These are phyloP conservation scores for Microdon myrmicae DNA, from an alignment of 2,888 invertebrate genomes.

Conservation along the genomic window DNA sequence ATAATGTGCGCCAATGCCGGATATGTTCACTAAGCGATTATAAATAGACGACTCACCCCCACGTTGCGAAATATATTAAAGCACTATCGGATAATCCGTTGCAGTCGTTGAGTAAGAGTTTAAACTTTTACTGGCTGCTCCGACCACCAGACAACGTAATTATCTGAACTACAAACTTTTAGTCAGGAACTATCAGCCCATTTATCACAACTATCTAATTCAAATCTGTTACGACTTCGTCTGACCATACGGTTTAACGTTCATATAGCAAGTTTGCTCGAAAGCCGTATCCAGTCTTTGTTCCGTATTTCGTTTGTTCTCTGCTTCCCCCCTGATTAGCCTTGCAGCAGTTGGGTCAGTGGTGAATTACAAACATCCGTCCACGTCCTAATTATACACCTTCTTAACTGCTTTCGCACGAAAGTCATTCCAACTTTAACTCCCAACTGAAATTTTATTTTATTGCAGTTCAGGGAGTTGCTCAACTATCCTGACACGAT, in stretches of 20 bases:
- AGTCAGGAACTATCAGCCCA: conserved; percentile 22
- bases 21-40: background rate
- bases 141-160: conserved; percentile 36
- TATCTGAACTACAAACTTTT: conserved; percentile 27
- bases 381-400: conserved; percentile 46
- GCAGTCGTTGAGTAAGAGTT: conserved; percentile 18
- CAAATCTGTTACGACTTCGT: conserved; percentile 24
- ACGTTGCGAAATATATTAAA: background rate
- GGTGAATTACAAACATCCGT: conserved; percentile 30
- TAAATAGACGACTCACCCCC: background rate
- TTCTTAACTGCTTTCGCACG: conserved; percentile 16
- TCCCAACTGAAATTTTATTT: conserved; percentile 37
- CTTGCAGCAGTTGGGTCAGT: conserved; percentile 8
- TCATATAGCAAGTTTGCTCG: too few species aligned
- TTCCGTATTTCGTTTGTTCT: background rate
- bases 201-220: conserved; percentile 37
- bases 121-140: conserved; percentile 33
- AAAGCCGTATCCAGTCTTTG: background rate
- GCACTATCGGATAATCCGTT: background rate
- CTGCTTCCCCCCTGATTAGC: conserved; percentile 32
- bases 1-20: too few species aligned
- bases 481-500: conserved; percentile 29
- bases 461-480: conserved; percentile 38
- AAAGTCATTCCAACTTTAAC: conserved; percentile 4
- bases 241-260: conserved; percentile 31